Evolutionary conservation across 2,797 vertebrate species (phyloP).

Genomic region (Molossus alvarezi): DNA sequence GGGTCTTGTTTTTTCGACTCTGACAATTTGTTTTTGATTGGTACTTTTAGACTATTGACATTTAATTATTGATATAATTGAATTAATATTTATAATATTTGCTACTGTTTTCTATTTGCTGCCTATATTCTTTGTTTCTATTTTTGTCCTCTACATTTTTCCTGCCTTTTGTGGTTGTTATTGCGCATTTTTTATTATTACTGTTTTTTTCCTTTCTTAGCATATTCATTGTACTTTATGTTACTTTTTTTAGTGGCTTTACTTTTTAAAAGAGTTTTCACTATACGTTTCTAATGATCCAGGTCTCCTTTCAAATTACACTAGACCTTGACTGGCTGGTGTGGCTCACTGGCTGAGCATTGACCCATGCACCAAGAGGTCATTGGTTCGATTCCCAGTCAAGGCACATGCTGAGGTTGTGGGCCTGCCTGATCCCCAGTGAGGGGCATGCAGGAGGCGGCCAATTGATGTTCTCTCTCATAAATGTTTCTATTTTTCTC

Average conservation of each 20-base stretch:
- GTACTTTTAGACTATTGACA: not conserved
- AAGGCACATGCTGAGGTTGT: too few species aligned
- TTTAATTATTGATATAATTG: not conserved
- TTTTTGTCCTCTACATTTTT: not conserved
- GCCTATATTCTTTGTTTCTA: not conserved
- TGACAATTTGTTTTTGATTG: not conserved
- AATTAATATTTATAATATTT: not conserved
- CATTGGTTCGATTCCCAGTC: too few species aligned
- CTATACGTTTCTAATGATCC: not conserved
- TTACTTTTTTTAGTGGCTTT: not conserved
- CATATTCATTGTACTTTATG: not conserved
- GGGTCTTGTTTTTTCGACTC: not conserved
- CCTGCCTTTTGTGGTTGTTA: not conserved
- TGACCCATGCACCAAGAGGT: too few species aligned
- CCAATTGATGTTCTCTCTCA: too few species aligned
- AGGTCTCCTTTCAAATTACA: not conserved
- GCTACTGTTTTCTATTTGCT: conserved; percentile 19
- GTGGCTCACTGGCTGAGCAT: too few species aligned
- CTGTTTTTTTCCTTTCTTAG: not conserved
- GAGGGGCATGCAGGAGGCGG: too few species aligned
- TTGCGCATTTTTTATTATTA: not conserved
- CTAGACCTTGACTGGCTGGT: not conserved
- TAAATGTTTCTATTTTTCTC: too few species aligned
- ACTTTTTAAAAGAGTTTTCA: not conserved
- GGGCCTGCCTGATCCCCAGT: too few species aligned